A percentile compares a stretch with the other conserved stretches of the same genome.
Conservation (phyloP, 2,113 vertebrate genomes). For the Lipotes vexillifer region DNA sequence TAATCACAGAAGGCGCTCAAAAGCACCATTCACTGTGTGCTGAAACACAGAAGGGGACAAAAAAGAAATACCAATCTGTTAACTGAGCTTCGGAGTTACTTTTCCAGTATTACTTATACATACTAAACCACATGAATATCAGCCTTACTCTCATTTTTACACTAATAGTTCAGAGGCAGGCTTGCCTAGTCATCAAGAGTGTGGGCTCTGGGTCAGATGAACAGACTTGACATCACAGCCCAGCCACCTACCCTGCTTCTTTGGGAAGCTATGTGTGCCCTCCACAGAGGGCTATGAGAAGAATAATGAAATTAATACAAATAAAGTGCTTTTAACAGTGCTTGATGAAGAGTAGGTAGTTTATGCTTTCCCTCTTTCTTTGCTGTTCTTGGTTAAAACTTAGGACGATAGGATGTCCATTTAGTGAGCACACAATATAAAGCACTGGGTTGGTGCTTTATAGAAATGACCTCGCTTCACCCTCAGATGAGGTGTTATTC, state of each 20-base stretch:
- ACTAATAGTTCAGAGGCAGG: background rate
- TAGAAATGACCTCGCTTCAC: background rate
- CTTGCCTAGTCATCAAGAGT: background rate
- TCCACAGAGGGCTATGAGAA: background rate
- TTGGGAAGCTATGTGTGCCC: background rate
- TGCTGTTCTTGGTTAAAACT: background rate
- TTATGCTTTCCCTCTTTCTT: background rate
- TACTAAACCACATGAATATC: background rate
- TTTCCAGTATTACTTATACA: background rate
- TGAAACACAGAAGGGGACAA: conserved; percentile 22
- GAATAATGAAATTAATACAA: background rate
- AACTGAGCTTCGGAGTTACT: background rate
- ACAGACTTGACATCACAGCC: background rate
- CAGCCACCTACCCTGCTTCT: background rate
- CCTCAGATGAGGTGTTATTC: background rate
- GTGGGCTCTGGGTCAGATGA: rapidly evolving
- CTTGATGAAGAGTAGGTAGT: background rate
- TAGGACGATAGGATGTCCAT: background rate
- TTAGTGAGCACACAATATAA: background rate
- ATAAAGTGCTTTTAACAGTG: background rate
- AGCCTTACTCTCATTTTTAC: background rate
- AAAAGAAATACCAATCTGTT: background rate
- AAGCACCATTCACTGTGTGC: background rate
- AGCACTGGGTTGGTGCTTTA: background rate
- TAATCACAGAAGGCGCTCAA: background rate